phyloP scores from a whole-genome alignment of 1,140 invertebrate species.

The Drosophila tropicalis region DNA sequence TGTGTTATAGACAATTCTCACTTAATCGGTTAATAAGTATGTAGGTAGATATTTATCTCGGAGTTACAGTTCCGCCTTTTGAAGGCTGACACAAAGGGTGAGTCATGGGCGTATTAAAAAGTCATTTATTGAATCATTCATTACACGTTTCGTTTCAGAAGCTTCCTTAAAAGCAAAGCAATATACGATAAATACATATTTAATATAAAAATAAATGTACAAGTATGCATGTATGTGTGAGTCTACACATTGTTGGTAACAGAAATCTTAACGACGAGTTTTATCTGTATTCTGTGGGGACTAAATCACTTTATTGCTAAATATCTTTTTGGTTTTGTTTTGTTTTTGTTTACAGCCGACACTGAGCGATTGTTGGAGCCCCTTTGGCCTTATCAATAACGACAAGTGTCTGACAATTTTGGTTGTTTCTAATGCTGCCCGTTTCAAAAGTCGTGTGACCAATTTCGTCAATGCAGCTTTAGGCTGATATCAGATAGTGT shows the following conservation, averaged over 20 bases:
- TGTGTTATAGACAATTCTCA: constrained; percentile 29
- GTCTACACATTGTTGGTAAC: constrained; percentile 20
- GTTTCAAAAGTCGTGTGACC: constrained; percentile 27
- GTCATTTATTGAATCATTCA: constrained; percentile 42
- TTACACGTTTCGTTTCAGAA: constrained; percentile 37
- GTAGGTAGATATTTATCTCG: constrained; percentile 19
- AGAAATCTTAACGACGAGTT: constrained; percentile 42
- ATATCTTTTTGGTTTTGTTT: constrained; percentile 14
- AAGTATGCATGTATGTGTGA: constrained; percentile 1
- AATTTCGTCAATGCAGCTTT: constrained; percentile 27
- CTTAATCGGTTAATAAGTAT: constrained; percentile 24
- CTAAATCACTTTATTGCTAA: constrained; percentile 49
- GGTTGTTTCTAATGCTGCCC: not conserved
- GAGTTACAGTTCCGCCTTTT: constrained; percentile 59
- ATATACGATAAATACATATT: constrained; percentile 9
- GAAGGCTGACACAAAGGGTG: constrained; percentile 22
- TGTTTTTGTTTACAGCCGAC: constrained; percentile 11
- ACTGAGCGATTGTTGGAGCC: constrained; percentile 21
- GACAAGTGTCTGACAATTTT: constrained; percentile 34
- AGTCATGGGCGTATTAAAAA: constrained; percentile 41
- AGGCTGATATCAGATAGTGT: constrained; percentile 17
- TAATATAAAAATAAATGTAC: not conserved
- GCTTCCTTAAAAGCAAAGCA: constrained; percentile 42
- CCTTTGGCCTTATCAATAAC: constrained; percentile 31
- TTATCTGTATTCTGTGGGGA: constrained; percentile 40